Evolutionary conservation across 2,888 invertebrate species (phyloP), one percentile per base, ranked within the genome.

Genomic region (Ischnus inquisitorius): DNA sequence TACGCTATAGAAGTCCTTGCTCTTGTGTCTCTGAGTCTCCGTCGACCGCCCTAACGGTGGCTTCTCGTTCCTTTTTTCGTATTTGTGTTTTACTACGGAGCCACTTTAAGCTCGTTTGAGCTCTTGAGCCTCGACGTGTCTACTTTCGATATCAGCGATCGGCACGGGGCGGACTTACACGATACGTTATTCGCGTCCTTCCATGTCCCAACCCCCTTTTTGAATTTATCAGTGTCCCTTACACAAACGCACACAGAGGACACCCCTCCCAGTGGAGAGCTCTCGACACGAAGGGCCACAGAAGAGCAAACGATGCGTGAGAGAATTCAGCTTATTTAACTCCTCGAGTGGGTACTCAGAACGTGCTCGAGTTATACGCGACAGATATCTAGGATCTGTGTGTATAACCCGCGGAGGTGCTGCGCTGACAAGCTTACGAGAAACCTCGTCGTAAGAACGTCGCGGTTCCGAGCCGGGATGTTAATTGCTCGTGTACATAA

Each of bases 141-240:
- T 92, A 91, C 92, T 91, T 90, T 89, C 90, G 90, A 91, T 92
- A 92, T 92, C 92, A 86, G 88, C 88, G 90, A 92, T 91, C 90
- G 90, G 87, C 0, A 87, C 75, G 84, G 84, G 81, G 81, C 74
- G 77, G 80, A 78, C 43, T 71, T 80, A 85, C 88, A 87, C 78
- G 85, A 83, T 77, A 72, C 82, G 79, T 72, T 79, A 75, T 72
- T 79, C 68, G 39, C 57, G 51, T 77, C 39, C 25, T 75, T 78
- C 57, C 48, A 39, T 43, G 67, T 68, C 67, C 14, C 43, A 75
- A 34, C 34, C 34, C 68, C 65, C 76, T 75, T 48, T n/a, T 67
- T 62, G 60, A 67, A 69, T 83, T 80, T 82, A 82, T 83, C 76
- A 76, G 60, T 60, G 25, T n/a, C 25, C 25, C 14, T 76, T 16